A percentile compares a stretch with the other conserved stretches of the same genome.
phyloP scores from a whole-genome alignment of 2,113 vertebrate genomes.

The Daphoenositta chrysoptera region DNA sequence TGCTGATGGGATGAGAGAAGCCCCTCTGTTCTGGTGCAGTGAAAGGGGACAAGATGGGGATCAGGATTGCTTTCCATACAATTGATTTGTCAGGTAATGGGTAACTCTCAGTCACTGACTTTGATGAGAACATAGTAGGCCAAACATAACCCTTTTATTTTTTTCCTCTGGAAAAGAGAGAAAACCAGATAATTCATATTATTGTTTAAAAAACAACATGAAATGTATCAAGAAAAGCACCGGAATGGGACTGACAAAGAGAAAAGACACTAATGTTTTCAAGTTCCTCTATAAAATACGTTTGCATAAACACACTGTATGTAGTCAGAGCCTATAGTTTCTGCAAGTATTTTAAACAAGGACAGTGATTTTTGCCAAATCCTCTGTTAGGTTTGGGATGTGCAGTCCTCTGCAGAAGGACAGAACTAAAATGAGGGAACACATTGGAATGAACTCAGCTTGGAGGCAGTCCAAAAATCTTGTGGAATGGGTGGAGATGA shows the following conservation, averaged over 20 bases:
- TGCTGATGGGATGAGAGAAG: slow-evolving; percentile 47
- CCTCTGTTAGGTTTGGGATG: slow-evolving; percentile 35
- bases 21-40: background rate
- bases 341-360: slow-evolving; percentile 49
- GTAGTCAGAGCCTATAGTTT: slow-evolving; percentile 34
- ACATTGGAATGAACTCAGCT: slow-evolving; percentile 42
- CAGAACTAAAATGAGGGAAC: slow-evolving; percentile 42
- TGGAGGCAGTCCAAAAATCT: slow-evolving; percentile 43
- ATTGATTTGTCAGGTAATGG: background rate
- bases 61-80: background rate
- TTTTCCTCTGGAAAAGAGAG: background rate
- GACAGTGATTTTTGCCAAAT: slow-evolving; percentile 42
- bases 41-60: background rate
- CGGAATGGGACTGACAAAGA: background rate
- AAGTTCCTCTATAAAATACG: slow-evolving; percentile 5
- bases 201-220: background rate
- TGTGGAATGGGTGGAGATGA: slow-evolving; percentile 23
- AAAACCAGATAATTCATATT: background rate
- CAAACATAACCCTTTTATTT: background rate
- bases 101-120: background rate
- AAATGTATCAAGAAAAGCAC: background rate
- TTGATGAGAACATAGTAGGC: background rate
- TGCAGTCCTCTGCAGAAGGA: slow-evolving; percentile 36
- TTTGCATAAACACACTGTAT: slow-evolving; percentile 42
- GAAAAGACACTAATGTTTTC: slow-evolving; percentile 16